Percentiles rank a stretch among this genome's conserved stretches.
Conservation (phyloP, 2,888 invertebrate species). For the Germaria angustata region DNA sequence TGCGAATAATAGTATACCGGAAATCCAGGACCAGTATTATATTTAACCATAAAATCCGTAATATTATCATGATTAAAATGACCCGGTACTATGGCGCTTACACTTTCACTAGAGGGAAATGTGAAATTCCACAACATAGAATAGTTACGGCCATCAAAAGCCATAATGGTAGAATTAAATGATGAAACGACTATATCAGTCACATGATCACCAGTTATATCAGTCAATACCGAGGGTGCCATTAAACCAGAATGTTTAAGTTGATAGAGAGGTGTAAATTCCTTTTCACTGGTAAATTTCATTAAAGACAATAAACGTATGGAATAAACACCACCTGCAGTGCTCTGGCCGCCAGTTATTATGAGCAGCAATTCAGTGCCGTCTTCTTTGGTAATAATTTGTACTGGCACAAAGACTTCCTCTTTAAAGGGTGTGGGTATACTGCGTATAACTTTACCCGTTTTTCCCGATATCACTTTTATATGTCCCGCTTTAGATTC, state of each 20-base stretch:
- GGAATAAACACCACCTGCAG: conserved; percentile 86
- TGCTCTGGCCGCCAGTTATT: conserved; percentile 87
- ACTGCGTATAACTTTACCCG: conserved; percentile 84
- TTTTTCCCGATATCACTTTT: conserved; percentile 86
- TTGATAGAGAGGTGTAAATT: conserved; percentile 82
- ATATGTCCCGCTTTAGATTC: conserved; percentile 83
- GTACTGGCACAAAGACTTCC: conserved; percentile 88
- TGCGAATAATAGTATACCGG: conserved; percentile 88
- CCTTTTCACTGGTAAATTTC: conserved; percentile 81
- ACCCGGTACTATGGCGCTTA: conserved; percentile 88
- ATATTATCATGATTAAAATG: conserved; percentile 88
- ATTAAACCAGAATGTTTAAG: conserved; percentile 85
- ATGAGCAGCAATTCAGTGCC: conserved; percentile 85
- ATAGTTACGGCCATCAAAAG: conserved; percentile 86
- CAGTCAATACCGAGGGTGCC: conserved; percentile 84
- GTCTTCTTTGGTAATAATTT: conserved; percentile 83
- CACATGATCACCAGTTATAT: conserved; percentile 86
- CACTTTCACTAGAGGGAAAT: conserved; percentile 84
- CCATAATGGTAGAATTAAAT: conserved; percentile 86
- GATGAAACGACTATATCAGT: conserved; percentile 87
- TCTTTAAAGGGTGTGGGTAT: conserved; percentile 84
- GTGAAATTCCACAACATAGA: conserved; percentile 87
- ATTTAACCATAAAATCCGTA: conserved; percentile 89
- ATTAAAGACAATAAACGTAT: conserved; percentile 82
- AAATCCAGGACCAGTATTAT: conserved; percentile 84